Evolutionary conservation across 2,888 invertebrate species (phyloP), one percentile per base, ranked within the genome.

Genomic region (Ashinkailepas kermadecensis): DNA sequence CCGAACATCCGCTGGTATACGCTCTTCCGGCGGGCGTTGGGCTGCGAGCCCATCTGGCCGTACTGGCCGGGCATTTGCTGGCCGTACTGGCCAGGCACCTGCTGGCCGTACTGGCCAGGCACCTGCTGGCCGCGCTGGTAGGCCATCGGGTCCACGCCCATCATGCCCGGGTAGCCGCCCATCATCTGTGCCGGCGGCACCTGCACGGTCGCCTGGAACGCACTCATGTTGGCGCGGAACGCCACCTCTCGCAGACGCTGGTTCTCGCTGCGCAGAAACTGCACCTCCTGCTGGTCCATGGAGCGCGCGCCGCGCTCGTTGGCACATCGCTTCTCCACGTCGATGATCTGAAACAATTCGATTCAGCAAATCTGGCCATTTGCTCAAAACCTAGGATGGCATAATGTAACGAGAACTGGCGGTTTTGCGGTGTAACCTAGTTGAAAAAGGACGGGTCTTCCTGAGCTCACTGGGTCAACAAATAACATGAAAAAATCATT

Each of bases 221-320:
- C 74, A 18, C 54, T 56, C 54, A 74, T 54, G 74, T 74, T 74
- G 21, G 74, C 74, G 9, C 74, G 74, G 74, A 74, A 74, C 9
- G 74, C 74, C 18, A 74, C 74, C 56, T 74, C 74, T 0, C 74
- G 74, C 54, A 74, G 56, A 0, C 74, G 74, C 56, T 74, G 74
- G 74, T 74, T 74, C 56, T 74, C 74, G 74, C 21, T 74, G 54
- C 74, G 54, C 21, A 74, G 74, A 18, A 74, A 74, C 54, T 56
- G 56, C 21, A 74, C 74, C 74, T 74, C 74, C 74, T 74, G 74
- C 74, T 74, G 74, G 74, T 74, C 74, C 74, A 74, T 74, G 74
- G 74, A 74, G 74, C 74, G 74, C 10, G 74, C 74, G 2, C 74
- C 74, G 18, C 74, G 54, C 56, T 74, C 74, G 21, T 74, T 74